A percentile compares a stretch with the other conserved stretches of the same genome.
phyloP scores from a whole-genome alignment of 2,888 invertebrate genomes.

The Eristalis arbustorum region DNA sequence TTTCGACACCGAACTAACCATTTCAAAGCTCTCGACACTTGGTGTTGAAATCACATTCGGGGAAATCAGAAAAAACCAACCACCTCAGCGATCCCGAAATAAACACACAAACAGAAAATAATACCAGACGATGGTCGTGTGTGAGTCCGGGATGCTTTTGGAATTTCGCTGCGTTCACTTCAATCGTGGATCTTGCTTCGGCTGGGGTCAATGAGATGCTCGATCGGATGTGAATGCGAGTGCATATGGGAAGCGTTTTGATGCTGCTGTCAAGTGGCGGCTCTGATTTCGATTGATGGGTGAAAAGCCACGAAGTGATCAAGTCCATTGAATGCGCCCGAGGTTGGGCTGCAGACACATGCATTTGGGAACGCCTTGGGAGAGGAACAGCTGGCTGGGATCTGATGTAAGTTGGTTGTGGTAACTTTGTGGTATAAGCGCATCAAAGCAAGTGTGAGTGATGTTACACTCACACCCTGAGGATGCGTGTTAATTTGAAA shows the following conservation, averaged over 20 bases:
- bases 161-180: constrained; percentile 15
- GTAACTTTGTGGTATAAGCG: too few species aligned
- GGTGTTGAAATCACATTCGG: neutral
- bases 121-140: neutral
- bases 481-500: too few species aligned
- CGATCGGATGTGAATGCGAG: neutral
- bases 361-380: too few species aligned
- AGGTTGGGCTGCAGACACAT: too few species aligned
- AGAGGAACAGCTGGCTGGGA: too few species aligned
- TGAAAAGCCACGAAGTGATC: neutral
- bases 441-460: too few species aligned
- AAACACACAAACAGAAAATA: neutral
- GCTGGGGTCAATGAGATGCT: constrained; percentile 10
- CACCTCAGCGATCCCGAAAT: neutral
- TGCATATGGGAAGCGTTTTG: neutral
- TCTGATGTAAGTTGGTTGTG: too few species aligned
- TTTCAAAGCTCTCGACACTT: constrained; percentile 13
- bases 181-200: constrained; percentile 15
- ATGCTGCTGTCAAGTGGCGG: neutral
- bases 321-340: too few species aligned
- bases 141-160: neutral
- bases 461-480: too few species aligned
- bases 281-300: neutral
- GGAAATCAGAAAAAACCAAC: neutral
- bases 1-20: constrained; percentile 13